phyloP scores from a whole-genome alignment of 2,888 invertebrate species.

The Drosophila pseudotakahashii region DNA sequence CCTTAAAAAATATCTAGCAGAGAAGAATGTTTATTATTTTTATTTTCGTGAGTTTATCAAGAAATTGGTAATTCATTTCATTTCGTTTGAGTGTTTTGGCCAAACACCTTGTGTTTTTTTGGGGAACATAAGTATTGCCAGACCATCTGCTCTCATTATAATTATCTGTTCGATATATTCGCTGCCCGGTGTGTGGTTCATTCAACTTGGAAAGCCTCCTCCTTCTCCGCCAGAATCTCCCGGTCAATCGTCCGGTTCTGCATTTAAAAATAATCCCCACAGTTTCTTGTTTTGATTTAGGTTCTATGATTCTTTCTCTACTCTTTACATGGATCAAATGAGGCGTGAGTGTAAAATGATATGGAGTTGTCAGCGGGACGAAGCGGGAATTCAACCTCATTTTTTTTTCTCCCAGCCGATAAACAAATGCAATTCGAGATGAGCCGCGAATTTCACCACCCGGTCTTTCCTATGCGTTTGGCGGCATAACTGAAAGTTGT shows the following conservation, averaged over 20 bases:
- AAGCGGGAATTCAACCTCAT: constrained; percentile 11
- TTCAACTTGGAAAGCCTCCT: constrained; percentile 27
- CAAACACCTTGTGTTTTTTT: background rate
- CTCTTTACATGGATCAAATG: constrained; percentile 15
- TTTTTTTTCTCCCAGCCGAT: constrained; percentile 9
- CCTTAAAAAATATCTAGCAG: too few species aligned
- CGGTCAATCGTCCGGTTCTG: constrained; percentile 28
- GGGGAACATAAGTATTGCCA: background rate
- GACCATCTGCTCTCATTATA: constrained; percentile 34
- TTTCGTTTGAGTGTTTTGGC: background rate
- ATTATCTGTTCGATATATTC: constrained; percentile 27
- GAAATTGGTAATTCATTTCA: background rate
- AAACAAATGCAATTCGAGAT: constrained; percentile 65
- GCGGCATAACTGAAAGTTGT: constrained; percentile 25
- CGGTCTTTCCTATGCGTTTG: constrained; percentile 4
- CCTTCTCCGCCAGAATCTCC: constrained; percentile 4
- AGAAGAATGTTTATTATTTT: background rate
- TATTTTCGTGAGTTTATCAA: background rate
- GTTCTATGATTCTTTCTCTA: constrained; percentile 4
- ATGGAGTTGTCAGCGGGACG: constrained; percentile 10
- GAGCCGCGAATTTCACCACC: constrained; percentile 43
- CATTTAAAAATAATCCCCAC: constrained; percentile 30
- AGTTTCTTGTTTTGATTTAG: constrained; percentile 23
- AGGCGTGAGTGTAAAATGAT: constrained; percentile 59
- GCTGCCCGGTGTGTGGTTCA: constrained; percentile 31